A percentile compares a stretch with the other conserved stretches of the same genome.
Conservation (phyloP, 2,797 vertebrate genomes). For the Squalus acanthias region DNA sequence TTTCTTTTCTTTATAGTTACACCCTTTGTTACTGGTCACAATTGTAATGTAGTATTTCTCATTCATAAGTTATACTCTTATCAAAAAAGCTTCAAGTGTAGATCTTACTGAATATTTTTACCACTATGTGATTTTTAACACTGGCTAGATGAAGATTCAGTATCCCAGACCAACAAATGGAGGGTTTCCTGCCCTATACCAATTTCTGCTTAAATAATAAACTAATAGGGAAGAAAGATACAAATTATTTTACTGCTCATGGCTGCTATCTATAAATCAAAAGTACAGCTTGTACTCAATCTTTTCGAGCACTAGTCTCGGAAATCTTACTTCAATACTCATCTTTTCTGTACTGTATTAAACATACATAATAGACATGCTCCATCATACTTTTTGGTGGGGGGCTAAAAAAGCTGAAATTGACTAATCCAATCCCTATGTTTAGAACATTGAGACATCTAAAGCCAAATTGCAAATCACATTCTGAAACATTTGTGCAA, state of each 20-base stretch:
- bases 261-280: neutral
- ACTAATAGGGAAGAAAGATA: neutral
- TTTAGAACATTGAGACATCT: neutral
- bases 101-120: neutral
- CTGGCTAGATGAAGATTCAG: neutral
- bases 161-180: neutral
- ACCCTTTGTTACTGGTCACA: neutral
- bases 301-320: neutral
- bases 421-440: neutral
- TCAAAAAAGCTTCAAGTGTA: neutral
- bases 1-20: neutral
- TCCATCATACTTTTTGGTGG: neutral
- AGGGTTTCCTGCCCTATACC: neutral
- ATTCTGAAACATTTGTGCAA: neutral
- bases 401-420: neutral
- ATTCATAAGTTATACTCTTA: neutral
- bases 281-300: neutral
- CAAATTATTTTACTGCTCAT: neutral
- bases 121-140: neutral
- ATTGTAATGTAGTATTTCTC: neutral
- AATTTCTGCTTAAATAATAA: neutral
- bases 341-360: neutral
- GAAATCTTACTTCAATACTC: neutral
- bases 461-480: neutral
- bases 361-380: neutral